Evolutionary conservation across 2,113 vertebrate species (phyloP).

Genomic region (Actinemys pallida): DNA sequence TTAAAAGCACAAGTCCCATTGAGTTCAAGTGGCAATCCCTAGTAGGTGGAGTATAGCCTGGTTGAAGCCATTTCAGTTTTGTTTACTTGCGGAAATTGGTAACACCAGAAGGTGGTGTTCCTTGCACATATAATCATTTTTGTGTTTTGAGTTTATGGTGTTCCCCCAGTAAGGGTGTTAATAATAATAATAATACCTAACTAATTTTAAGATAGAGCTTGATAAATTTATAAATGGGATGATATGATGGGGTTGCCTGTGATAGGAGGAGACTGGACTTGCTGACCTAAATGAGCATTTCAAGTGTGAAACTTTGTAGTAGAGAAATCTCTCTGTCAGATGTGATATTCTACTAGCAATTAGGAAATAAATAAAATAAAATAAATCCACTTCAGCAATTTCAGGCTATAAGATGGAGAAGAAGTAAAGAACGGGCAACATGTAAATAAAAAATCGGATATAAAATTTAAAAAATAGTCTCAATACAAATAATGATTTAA

Average conservation of each 20-base stretch:
- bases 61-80: not conserved
- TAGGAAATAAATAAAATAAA: not conserved
- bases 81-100: not conserved
- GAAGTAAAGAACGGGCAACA: not conserved
- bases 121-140: not conserved
- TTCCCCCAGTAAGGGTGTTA: constrained; percentile 25
- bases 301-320: not conserved
- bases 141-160: constrained; percentile 22
- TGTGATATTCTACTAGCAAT: not conserved
- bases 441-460: not conserved
- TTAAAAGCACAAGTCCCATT: not conserved
- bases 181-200: not conserved
- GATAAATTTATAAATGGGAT: too few species aligned
- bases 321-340: not conserved
- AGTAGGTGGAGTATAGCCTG: not conserved
- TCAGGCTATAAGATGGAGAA: not conserved
- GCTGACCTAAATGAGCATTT: not conserved
- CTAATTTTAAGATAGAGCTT: too few species aligned
- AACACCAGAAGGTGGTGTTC: not conserved
- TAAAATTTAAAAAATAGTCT: not conserved
- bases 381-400: not conserved
- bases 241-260: not conserved
- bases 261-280: not conserved
- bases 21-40: not conserved
- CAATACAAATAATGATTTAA: not conserved